These are phyloP conservation scores for Tinea trinotella DNA, from an alignment of 2,888 invertebrate species.

Conservation along the genomic window DNA sequence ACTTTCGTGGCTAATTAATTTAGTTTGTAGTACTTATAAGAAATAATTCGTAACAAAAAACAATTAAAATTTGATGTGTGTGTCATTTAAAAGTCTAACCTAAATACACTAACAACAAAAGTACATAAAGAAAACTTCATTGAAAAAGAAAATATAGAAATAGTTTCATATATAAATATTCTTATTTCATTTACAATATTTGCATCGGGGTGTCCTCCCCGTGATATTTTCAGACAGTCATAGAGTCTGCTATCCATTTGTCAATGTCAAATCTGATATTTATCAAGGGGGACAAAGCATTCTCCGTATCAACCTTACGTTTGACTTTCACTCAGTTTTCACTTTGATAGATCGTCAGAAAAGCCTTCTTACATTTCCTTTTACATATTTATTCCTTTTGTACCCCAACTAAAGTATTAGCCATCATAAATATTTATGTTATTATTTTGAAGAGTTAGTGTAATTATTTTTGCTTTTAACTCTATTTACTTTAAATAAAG, in stretches of 20 bases:
- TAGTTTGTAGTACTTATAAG: too few relatives aligned
- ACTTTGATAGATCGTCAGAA: constrained; percentile 16
- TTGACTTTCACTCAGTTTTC: constrained; percentile 11
- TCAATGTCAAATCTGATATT: constrained; percentile 14
- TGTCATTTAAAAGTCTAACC: too few relatives aligned
- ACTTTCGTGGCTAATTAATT: too few relatives aligned
- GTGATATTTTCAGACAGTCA: neutral
- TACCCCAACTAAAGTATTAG: neutral
- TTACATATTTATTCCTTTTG: neutral
- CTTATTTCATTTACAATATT: neutral
- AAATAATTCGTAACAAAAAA: too few relatives aligned
- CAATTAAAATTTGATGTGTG: too few relatives aligned
- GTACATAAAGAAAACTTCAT: too few relatives aligned
- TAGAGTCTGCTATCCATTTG: constrained; percentile 10
- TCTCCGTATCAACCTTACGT: constrained; percentile 14
- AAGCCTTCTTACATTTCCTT: neutral
- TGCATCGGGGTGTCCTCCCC: neutral
- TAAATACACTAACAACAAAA: too few relatives aligned
- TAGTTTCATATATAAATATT: too few relatives aligned
- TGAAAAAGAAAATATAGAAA: too few relatives aligned
- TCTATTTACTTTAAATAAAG: too few relatives aligned
- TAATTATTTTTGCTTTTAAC: too few relatives aligned
- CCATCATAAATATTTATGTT: neutral
- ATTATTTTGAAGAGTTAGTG: too few relatives aligned
- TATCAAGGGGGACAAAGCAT: constrained; percentile 14